Evolutionary conservation across 2,888 invertebrate species (phyloP), one percentile per base, ranked within the genome.

Genomic region (Anorthoa munda): DNA sequence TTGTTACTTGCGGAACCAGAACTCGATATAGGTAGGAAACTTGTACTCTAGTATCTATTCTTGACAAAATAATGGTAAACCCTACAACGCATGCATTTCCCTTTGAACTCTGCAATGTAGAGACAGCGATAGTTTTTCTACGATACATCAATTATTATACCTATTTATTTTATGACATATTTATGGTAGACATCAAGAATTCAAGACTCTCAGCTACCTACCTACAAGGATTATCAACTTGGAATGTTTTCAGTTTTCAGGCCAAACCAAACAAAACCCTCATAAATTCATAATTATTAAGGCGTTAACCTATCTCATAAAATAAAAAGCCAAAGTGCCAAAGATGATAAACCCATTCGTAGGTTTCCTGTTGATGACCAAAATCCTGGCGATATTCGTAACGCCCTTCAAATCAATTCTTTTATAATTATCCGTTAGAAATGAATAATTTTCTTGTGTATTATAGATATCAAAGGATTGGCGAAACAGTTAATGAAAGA

Each of bases 1-100:
- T 90, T 97, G 7, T 76, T 97, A 15, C 92, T 97, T 5, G 93
- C 97, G 1, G 97, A 97, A 4, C 97, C 96, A 64, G 92, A 92
- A 66, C 83, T 96, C 2, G 56, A 87, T 0, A 87, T 95, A 56
- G 95, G 95, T 95, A 56, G 95, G 95, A 95, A 31, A 55, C 17
- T 13, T 12, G 17, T 46, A 23, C 15, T 5, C n/a, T 55, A 5
- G 21, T 53, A 13, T 11, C 50, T 18, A 26, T n/a, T n/a, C 21
- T 12, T 53, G 21, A 3, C 21, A 21, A 53, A 21, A 12, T 53
- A 53, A n/a, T 18, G n/a, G n/a, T 7, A 1, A 39, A 39, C 39
- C 39, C 7, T 31, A 7, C 7, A 31, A 31, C 5, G 5, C 3
- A 39, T 39, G 39, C 39, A 39, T 39, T 39, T 39, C 39, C 9